phyloP scores from a whole-genome alignment of 2,113 vertebrate species.

The Hyperopisus bebe region DNA sequence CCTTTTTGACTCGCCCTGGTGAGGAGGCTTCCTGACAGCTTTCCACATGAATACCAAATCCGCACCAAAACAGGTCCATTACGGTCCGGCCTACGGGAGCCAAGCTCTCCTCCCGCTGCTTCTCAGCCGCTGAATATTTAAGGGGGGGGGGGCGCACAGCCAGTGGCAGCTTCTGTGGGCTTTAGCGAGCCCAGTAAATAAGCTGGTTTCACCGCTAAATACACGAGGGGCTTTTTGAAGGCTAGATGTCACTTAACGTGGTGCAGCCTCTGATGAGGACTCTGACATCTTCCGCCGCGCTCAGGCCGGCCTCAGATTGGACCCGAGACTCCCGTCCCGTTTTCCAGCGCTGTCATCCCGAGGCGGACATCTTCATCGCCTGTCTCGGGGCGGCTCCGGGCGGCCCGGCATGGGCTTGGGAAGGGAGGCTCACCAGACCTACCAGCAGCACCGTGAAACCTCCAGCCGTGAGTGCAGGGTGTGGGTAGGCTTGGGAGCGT shows the following conservation, averaged over 20 bases:
- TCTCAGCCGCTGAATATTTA: slow-evolving; percentile 58
- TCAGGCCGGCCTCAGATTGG: slow-evolving; percentile 32
- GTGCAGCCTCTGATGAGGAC: slow-evolving; percentile 44
- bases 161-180: slow-evolving; percentile 41
- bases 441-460: background rate
- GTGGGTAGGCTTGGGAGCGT: background rate
- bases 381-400: background rate
- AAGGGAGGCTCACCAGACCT: background rate
- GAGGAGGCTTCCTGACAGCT: background rate
- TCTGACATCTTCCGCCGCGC: slow-evolving; percentile 38
- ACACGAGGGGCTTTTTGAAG: slow-evolving; percentile 50
- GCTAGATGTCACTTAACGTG: slow-evolving; percentile 60
- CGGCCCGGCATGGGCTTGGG: background rate
- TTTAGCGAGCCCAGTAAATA: slow-evolving; percentile 68
- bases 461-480: background rate
- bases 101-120: slow-evolving; percentile 40
- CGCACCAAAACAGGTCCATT: slow-evolving; percentile 23
- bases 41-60: slow-evolving; percentile 50
- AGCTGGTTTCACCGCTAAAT: slow-evolving; percentile 55
- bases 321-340: slow-evolving; percentile 25
- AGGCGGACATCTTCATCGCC: slow-evolving; percentile 40
- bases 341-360: slow-evolving; percentile 40
- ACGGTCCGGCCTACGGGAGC: slow-evolving; percentile 30
- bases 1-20: background rate
- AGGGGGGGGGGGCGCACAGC: slow-evolving; percentile 50